These are phyloP conservation scores for Garrulus glandarius DNA, from an alignment of 2,797 vertebrate species.

Conservation along the genomic window DNA sequence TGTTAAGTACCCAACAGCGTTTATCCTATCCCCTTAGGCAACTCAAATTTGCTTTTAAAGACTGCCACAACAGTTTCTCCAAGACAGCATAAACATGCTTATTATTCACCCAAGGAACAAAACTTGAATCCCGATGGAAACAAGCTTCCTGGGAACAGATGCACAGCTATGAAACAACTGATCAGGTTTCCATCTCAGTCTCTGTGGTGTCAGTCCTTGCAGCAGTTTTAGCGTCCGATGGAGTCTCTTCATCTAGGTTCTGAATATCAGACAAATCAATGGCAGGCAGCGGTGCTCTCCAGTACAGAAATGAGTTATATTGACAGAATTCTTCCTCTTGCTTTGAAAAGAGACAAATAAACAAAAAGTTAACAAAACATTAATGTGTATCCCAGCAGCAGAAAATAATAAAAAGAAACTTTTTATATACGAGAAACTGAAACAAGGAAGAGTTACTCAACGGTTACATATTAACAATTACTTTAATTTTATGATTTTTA, in stretches of 20 bases:
- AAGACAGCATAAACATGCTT: constrained; percentile 10
- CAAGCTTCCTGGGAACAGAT: background rate
- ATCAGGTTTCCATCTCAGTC: constrained; percentile 89
- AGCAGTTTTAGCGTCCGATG: background rate
- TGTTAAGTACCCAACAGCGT: background rate
- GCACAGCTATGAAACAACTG: background rate
- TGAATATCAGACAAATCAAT: constrained; percentile 85
- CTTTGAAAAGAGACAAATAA: constrained; percentile 31
- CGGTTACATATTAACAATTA: background rate
- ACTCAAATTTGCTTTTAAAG: constrained; percentile 27
- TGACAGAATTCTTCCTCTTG: constrained; percentile 72
- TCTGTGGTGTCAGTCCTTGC: constrained; percentile 56
- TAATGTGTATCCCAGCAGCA: background rate
- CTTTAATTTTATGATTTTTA: background rate
- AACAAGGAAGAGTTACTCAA: background rate
- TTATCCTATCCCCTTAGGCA: background rate
- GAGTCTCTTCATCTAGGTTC: constrained; percentile 32
- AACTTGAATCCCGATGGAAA: background rate
- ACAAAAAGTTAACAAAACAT: background rate
- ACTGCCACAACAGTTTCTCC: background rate
- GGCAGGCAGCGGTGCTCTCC: constrained; percentile 86
- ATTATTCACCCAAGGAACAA: constrained; percentile 6
- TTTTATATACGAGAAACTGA: background rate
- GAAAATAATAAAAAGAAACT: background rate
- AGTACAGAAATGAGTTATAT: constrained; percentile 91